These are phyloP conservation scores for Salvator merianae DNA, from an alignment of 2,113 vertebrate genomes.

Conservation along the genomic window DNA sequence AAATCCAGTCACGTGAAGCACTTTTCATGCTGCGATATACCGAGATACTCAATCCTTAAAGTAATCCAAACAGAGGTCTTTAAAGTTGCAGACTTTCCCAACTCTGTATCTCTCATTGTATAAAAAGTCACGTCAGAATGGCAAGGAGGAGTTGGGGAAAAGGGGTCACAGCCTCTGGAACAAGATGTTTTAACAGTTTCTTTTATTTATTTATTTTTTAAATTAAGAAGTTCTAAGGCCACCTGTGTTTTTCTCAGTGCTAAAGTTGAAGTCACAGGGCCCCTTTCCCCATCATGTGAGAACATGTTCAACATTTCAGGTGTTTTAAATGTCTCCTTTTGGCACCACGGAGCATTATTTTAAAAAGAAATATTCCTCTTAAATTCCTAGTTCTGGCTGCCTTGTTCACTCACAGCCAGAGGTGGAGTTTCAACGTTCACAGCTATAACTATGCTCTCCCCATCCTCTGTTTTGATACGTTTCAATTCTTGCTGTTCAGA, in stretches of 20 bases:
- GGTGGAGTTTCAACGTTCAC: conserved; percentile 78
- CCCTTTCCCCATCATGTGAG: conserved; percentile 71
- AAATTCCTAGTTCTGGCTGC: conserved; percentile 80
- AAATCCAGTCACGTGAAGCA: conserved; percentile 66
- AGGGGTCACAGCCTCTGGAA: conserved; percentile 69
- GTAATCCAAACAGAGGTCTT: conserved; percentile 56
- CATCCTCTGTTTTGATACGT: conserved; percentile 83
- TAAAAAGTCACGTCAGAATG: conserved; percentile 74
- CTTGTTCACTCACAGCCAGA: conserved; percentile 77
- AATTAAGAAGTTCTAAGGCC: conserved; percentile 81
- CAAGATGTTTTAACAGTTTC: conserved; percentile 64
- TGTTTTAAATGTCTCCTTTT: conserved; percentile 84
- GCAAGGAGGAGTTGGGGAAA: conserved; percentile 55
- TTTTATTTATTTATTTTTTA: conserved; percentile 56
- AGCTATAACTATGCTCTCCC: conserved; percentile 75
- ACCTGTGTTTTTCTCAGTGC: conserved; percentile 85
- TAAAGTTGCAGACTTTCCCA: conserved; percentile 63
- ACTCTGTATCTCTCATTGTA: conserved; percentile 60
- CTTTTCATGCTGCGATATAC: conserved; percentile 66
- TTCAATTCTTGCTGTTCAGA: conserved; percentile 84
- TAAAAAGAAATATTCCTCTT: conserved; percentile 37
- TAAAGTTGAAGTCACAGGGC: conserved; percentile 79
- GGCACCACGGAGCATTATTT: conserved; percentile 82
- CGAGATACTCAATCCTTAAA: conserved; percentile 67
- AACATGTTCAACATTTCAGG: conserved; percentile 76